These are phyloP conservation scores for Poeciliopsis occidentalis DNA, from an alignment of 2,113 vertebrate genomes.

Conservation along the genomic window DNA sequence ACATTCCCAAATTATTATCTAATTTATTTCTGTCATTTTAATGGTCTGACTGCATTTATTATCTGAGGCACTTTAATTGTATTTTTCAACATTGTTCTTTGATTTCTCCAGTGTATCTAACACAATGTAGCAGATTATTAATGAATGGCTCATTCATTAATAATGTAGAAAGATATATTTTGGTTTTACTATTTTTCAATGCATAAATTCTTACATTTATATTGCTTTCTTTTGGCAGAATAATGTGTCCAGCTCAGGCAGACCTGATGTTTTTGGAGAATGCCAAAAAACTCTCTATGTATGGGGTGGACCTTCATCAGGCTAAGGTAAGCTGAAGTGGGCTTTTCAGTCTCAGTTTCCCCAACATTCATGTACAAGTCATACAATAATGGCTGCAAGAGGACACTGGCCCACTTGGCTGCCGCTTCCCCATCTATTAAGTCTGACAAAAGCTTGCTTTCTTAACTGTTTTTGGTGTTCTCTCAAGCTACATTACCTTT, in stretches of 20 bases:
- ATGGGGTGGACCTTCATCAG: slow-evolving; percentile 96
- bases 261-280: slow-evolving; percentile 98
- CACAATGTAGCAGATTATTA: too few relatives aligned
- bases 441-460: too few relatives aligned
- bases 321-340: slow-evolving; percentile 85
- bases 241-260: slow-evolving; percentile 96
- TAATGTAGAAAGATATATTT: too few relatives aligned
- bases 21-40: neutral
- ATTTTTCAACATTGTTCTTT: neutral
- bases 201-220: neutral
- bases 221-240: slow-evolving; percentile 72
- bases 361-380: too few relatives aligned
- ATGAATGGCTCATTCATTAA: neutral
- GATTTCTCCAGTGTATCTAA: too few relatives aligned
- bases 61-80: neutral
- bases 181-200: too few relatives aligned
- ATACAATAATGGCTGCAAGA: too few relatives aligned
- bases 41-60: too few relatives aligned
- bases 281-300: slow-evolving; percentile 98
- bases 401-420: too few relatives aligned
- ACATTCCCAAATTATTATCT: neutral
- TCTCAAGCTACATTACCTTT: too few relatives aligned
- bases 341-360: neutral
- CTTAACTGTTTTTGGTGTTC: too few relatives aligned
- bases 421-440: too few relatives aligned